Evolutionary conservation across 2,888 invertebrate species (phyloP).

Genomic region (Tiliacea citrago): DNA sequence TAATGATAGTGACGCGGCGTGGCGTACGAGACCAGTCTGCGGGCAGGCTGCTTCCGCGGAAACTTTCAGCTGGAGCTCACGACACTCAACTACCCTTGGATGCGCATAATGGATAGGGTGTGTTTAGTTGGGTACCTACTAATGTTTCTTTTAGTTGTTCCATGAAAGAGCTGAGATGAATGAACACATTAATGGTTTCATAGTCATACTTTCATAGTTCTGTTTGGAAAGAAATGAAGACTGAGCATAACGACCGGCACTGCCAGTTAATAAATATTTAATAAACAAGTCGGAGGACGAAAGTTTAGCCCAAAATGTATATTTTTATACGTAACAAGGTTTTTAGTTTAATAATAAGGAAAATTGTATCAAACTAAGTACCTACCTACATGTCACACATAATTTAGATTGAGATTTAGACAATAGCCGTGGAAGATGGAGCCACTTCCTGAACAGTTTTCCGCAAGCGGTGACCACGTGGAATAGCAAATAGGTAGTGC

Average conservation of each 20-base stretch:
- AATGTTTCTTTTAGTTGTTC: neutral
- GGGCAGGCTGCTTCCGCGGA: neutral
- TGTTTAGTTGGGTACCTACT: neutral
- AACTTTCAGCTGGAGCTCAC: neutral
- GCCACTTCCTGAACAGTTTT: slow-evolving; percentile 16
- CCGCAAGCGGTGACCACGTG: neutral
- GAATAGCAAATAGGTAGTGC: slow-evolving; percentile 24
- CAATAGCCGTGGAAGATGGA: slow-evolving; percentile 1
- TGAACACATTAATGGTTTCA: neutral
- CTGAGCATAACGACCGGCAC: neutral
- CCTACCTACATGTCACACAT: neutral
- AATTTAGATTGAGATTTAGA: slow-evolving; percentile 34
- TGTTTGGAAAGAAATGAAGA: neutral
- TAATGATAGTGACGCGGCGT: neutral
- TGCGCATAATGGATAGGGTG: neutral
- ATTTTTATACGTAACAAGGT: too few relatives aligned
- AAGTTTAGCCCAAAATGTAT: neutral
- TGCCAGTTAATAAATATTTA: neutral
- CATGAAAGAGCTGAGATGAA: neutral
- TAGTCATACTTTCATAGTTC: neutral
- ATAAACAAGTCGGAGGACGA: neutral
- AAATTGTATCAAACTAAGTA: slow-evolving; percentile 18
- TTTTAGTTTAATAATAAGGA: slow-evolving; percentile 20
- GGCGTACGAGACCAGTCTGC: neutral
- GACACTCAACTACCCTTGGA: neutral